Percentiles rank a stretch among this genome's conserved stretches.
phyloP scores from a whole-genome alignment of 2,113 vertebrate species.

The Sturnus vulgaris region DNA sequence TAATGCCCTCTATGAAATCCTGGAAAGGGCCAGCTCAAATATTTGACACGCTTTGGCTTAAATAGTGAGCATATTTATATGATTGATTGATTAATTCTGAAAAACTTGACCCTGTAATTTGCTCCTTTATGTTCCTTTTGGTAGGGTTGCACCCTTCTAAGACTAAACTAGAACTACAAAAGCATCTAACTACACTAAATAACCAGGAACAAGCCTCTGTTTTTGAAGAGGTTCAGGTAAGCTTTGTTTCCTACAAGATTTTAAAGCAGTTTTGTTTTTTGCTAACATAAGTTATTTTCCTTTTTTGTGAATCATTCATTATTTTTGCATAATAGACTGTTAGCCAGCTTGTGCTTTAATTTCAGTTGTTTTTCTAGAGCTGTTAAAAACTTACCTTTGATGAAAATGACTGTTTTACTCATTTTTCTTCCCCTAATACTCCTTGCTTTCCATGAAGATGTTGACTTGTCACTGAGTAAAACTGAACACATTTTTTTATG shows the following conservation, averaged over 20 bases:
- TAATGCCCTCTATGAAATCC: neutral
- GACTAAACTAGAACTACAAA: conserved; percentile 93
- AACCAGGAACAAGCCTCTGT: conserved; percentile 88
- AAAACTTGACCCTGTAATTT: neutral
- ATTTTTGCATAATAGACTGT: neutral
- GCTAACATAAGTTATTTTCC: neutral
- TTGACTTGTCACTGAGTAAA: neutral
- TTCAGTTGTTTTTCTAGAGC: neutral
- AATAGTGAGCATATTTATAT: neutral
- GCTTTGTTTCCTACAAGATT: neutral
- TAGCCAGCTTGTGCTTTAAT: neutral
- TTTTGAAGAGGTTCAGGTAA: conserved; percentile 93
- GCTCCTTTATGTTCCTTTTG: neutral
- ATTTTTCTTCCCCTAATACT: neutral
- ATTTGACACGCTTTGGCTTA: neutral
- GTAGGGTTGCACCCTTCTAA: conserved; percentile 88
- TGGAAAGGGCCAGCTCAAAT: neutral
- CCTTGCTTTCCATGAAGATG: neutral
- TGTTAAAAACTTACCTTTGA: neutral
- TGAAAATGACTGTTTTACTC: neutral
- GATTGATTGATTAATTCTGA: neutral
- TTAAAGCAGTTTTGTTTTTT: neutral
- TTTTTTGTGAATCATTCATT: neutral
- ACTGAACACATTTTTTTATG: neutral
- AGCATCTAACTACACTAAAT: conserved; percentile 87